phyloP scores from a whole-genome alignment of 2,888 invertebrate genomes.

The Dyspetes luteomarginatus region DNA sequence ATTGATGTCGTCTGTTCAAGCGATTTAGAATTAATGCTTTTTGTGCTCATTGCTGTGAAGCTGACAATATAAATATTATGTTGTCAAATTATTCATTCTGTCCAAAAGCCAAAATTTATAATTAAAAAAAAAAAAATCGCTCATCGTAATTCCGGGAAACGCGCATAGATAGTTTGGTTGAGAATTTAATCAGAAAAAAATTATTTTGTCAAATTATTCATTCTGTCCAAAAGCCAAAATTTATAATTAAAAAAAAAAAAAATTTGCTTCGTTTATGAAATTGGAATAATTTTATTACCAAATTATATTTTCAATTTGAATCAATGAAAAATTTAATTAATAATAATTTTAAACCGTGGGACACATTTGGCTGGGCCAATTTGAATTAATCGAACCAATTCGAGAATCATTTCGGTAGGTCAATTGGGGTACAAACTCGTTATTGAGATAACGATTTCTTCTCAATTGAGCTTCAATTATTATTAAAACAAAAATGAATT shows the following conservation, averaged over 20 bases:
- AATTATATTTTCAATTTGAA: constrained; percentile 28
- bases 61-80: neutral
- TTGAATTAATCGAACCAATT: neutral
- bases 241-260: too few relatives aligned
- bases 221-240: too few relatives aligned
- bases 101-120: too few relatives aligned
- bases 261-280: neutral
- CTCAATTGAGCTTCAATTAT: constrained; percentile 63
- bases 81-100: too few relatives aligned
- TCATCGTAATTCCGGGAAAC: too few relatives aligned
- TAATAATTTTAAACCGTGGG: constrained; percentile 39
- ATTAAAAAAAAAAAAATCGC: too few relatives aligned
- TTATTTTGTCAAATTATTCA: too few relatives aligned
- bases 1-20: constrained; percentile 39
- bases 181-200: too few relatives aligned
- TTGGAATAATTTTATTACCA: neutral
- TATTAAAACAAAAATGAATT: constrained; percentile 24
- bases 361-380: neutral
- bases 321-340: constrained; percentile 40
- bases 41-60: too few relatives aligned
- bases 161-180: too few relatives aligned
- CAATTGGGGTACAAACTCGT: constrained; percentile 55
- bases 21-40: too few relatives aligned
- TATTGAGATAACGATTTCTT: constrained; percentile 34
- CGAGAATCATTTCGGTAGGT: constrained; percentile 54